phyloP scores from a whole-genome alignment of 30 jellyfish, hydroid and myxozoan species.

The Turritopsis rubra region DNA sequence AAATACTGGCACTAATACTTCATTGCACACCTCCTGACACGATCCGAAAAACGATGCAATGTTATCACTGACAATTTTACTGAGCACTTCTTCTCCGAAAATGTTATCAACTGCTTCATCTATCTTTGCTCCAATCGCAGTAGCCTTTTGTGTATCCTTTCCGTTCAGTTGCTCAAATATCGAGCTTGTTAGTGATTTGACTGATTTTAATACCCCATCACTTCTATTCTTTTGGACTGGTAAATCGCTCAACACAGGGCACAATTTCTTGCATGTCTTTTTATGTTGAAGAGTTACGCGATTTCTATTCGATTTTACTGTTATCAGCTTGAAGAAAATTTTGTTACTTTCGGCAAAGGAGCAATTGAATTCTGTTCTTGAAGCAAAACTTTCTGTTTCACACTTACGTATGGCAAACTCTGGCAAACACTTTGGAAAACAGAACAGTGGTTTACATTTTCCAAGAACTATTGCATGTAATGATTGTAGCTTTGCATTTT shows the following conservation, averaged over 20 bases:
- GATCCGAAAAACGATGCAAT: not conserved
- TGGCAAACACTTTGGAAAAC: conserved; percentile 45
- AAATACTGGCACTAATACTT: not conserved
- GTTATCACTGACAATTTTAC: not conserved
- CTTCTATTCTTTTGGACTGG: not conserved
- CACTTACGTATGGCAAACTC: conserved; percentile 34
- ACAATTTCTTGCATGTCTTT: not conserved
- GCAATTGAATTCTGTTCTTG: conserved; percentile 24
- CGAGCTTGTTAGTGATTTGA: not conserved
- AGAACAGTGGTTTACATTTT: conserved; percentile 43
- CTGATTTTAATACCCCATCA: not conserved
- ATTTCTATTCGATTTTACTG: not conserved
- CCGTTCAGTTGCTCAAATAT: not conserved
- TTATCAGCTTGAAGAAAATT: not conserved
- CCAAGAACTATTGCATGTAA: not conserved
- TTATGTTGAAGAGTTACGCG: not conserved
- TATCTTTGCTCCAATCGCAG: not conserved
- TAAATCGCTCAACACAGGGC: not conserved
- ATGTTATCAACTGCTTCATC: not conserved
- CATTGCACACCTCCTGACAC: not conserved
- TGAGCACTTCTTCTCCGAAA: not conserved
- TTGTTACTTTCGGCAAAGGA: conserved; percentile 1
- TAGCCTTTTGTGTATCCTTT: not conserved
- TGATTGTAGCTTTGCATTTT: not conserved
- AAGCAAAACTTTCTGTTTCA: conserved; percentile 25